Evolutionary conservation across 2,797 vertebrate genomes (phyloP).

Genomic region (Pachyuromys duprasi): DNA sequence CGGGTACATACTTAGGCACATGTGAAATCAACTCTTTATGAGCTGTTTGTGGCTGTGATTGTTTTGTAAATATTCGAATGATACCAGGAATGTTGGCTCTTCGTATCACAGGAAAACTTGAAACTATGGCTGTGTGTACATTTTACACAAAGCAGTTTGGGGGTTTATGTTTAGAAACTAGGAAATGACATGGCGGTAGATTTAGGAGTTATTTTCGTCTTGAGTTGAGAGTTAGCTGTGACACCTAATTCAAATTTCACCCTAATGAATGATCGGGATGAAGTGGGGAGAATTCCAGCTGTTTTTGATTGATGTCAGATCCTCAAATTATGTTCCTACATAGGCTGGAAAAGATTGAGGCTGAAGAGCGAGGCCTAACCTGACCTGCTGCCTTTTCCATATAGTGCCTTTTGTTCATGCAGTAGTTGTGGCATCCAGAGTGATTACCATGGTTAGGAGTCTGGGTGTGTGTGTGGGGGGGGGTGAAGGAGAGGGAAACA

Average conservation of each 20-base stretch:
- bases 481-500: slow-evolving; percentile 77
- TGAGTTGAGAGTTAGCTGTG: slow-evolving; percentile 85
- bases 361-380: slow-evolving; percentile 80
- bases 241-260: slow-evolving; percentile 81
- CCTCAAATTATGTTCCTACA: slow-evolving; percentile 60
- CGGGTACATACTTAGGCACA: slow-evolving; percentile 72
- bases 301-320: slow-evolving; percentile 78
- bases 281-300: slow-evolving; percentile 81
- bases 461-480: slow-evolving; percentile 51
- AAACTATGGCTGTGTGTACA: slow-evolving; percentile 64
- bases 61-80: slow-evolving; percentile 69
- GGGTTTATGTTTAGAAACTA: slow-evolving; percentile 83
- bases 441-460: slow-evolving; percentile 82
- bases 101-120: slow-evolving; percentile 80
- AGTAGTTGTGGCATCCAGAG: slow-evolving; percentile 81
- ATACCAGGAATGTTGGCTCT: slow-evolving; percentile 66
- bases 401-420: slow-evolving; percentile 83
- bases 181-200: slow-evolving; percentile 85
- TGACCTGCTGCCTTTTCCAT: slow-evolving; percentile 78
- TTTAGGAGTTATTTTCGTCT: slow-evolving; percentile 87
- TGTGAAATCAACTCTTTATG: slow-evolving; percentile 81
- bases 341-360: slow-evolving; percentile 61
- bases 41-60: slow-evolving; percentile 74
- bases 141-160: slow-evolving; percentile 67
- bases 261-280: slow-evolving; percentile 76